These are phyloP conservation scores for Drosophila micromelanica DNA, from an alignment of 1,140 invertebrate species.

Conservation along the genomic window DNA sequence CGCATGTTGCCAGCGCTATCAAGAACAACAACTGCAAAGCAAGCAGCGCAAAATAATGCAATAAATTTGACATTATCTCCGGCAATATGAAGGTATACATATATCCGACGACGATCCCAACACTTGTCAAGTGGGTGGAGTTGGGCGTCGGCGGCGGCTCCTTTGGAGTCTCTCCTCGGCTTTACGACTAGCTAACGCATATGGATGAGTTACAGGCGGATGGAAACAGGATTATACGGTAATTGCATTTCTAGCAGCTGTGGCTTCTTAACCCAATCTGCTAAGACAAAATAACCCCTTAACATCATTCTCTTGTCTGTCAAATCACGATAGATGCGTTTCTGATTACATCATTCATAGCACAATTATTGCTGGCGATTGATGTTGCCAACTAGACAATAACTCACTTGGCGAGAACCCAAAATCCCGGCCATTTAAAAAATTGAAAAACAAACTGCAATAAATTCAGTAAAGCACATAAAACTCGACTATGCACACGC, in stretches of 20 bases:
- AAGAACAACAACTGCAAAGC: conserved; percentile 43
- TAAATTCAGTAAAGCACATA: conserved; percentile 63
- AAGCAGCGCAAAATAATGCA: conserved; percentile 75
- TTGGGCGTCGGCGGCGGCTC: background rate
- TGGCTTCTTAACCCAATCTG: too few relatives aligned
- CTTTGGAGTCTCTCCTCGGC: too few relatives aligned
- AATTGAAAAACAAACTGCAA: conserved; percentile 80
- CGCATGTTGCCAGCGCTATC: conserved; percentile 38
- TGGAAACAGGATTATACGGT: too few relatives aligned
- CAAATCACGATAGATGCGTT: too few relatives aligned
- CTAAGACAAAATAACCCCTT: too few relatives aligned
- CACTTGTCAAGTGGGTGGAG: conserved; percentile 3
- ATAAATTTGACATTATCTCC: conserved; percentile 81
- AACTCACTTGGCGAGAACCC: conserved; percentile 53
- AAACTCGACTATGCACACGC: conserved; percentile 38
- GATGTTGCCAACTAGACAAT: conserved; percentile 41
- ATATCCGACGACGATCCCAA: conserved; percentile 8
- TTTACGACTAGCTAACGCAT: too few relatives aligned
- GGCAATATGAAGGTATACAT: conserved; percentile 66
- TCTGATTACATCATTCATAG: conserved; percentile 3
- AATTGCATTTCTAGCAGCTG: too few relatives aligned
- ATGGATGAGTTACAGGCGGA: too few relatives aligned
- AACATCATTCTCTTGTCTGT: too few relatives aligned
- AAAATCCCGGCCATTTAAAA: conserved; percentile 67
- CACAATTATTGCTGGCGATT: conserved; percentile 32